Percentiles rank a stretch among this genome's conserved stretches.
phyloP scores from a whole-genome alignment of 2,888 invertebrate species.

The Diarsia rubi region DNA sequence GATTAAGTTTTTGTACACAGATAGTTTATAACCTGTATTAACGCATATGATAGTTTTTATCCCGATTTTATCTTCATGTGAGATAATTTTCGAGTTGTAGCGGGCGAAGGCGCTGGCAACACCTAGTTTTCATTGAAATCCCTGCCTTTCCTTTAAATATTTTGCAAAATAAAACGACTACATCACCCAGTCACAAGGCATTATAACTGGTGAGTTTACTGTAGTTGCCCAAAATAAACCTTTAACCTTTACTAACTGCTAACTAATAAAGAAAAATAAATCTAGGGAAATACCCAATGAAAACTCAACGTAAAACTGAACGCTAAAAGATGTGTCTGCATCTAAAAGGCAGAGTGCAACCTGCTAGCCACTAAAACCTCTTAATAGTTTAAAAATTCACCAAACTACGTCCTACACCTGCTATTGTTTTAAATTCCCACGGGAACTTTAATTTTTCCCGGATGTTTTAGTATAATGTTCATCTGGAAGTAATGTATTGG shows the following conservation, averaged over 20 bases:
- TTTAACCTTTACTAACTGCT: background rate
- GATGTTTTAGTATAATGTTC: conserved; percentile 56
- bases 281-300: background rate
- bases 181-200: too few species aligned
- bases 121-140: too few species aligned
- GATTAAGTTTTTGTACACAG: too few species aligned
- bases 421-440: conserved; percentile 61
- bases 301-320: background rate
- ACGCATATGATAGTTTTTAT: too few species aligned
- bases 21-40: too few species aligned
- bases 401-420: conserved; percentile 46
- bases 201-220: too few species aligned
- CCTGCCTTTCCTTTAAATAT: background rate
- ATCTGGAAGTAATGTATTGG: conserved; percentile 54
- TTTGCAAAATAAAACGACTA: background rate
- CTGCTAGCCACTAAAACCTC: background rate
- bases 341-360: conserved; percentile 6
- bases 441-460: conserved; percentile 63
- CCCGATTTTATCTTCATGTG: too few species aligned
- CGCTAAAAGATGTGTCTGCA: background rate
- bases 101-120: too few species aligned
- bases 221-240: too few species aligned
- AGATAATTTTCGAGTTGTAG: too few species aligned
- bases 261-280: background rate
- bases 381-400: conserved; percentile 37